These are phyloP conservation scores for Pseudochaenichthys georgianus DNA, from an alignment of 2,797 vertebrate genomes.

Conservation along the genomic window DNA sequence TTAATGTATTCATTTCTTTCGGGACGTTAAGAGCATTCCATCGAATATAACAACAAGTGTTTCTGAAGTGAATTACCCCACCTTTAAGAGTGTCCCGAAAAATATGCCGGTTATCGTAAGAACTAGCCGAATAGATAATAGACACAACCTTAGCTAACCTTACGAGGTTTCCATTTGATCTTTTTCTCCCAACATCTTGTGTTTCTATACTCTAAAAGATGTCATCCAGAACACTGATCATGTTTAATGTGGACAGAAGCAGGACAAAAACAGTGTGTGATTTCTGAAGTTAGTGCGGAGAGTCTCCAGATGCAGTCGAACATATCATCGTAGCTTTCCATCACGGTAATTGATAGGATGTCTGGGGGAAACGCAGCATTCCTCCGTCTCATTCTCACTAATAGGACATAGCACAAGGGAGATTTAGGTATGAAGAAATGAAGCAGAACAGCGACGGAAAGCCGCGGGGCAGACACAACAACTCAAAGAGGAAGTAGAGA, in stretches of 20 bases:
- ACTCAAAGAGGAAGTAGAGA: slow-evolving; percentile 33
- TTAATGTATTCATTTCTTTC: no score
- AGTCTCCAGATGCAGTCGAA: slow-evolving; percentile 64
- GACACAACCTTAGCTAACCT: background rate
- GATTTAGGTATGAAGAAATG: slow-evolving; percentile 40
- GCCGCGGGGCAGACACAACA: slow-evolving; percentile 61
- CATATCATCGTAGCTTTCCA: slow-evolving; percentile 69
- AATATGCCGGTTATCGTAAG: background rate
- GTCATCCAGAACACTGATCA: slow-evolving; percentile 24
- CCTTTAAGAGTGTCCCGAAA: background rate
- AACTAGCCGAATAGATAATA: background rate
- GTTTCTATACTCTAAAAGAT: background rate
- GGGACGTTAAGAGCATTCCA: no score
- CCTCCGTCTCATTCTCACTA: slow-evolving; percentile 72
- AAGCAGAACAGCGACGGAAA: slow-evolving; percentile 8
- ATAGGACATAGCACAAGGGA: slow-evolving; percentile 53
- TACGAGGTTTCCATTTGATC: background rate
- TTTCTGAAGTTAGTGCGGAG: slow-evolving; percentile 59
- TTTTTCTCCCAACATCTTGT: background rate
- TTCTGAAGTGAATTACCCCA: no score
- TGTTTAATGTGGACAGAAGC: slow-evolving; percentile 31
- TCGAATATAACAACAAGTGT: no score
- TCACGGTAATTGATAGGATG: slow-evolving; percentile 71
- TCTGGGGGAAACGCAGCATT: slow-evolving; percentile 71
- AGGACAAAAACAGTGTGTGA: slow-evolving; percentile 47